A percentile compares a stretch with the other conserved stretches of the same genome.
Conservation (phyloP, 1,140 invertebrate species). For the Trachymyrmex cornetzi region DNA sequence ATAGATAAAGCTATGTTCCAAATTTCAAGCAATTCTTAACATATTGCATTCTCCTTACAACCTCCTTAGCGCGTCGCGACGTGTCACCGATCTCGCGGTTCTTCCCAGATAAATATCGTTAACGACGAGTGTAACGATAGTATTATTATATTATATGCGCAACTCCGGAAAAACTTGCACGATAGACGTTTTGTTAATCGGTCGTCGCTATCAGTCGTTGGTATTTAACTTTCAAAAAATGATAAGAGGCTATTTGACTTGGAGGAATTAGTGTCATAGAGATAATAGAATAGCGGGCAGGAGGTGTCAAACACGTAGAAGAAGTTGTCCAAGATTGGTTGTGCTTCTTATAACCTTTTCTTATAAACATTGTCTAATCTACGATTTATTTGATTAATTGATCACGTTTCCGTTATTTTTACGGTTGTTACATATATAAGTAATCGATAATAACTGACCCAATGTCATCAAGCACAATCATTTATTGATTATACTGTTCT, state of each 20-base stretch:
- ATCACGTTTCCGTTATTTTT: constrained; percentile 8
- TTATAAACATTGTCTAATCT: constrained; percentile 23
- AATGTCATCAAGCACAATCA: background rate
- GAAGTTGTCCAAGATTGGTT: background rate
- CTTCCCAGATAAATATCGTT: too few relatives aligned
- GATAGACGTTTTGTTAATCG: constrained; percentile 6
- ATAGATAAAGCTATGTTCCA: too few relatives aligned
- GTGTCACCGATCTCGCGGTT: too few relatives aligned
- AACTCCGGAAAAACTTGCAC: background rate
- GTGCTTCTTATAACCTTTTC: background rate
- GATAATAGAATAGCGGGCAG: background rate
- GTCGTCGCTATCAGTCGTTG: constrained; percentile 8
- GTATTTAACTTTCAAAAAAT: background rate
- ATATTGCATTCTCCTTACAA: too few relatives aligned
- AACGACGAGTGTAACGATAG: background rate
- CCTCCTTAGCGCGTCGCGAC: too few relatives aligned
- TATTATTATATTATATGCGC: background rate
- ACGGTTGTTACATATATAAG: background rate
- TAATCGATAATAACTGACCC: constrained; percentile 26
- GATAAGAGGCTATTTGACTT: constrained; percentile 1
- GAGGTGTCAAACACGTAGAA: background rate
- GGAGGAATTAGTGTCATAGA: background rate
- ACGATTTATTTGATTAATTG: constrained; percentile 11
- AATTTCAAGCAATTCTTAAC: too few relatives aligned
- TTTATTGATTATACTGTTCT: background rate